Evolutionary conservation across 2,113 vertebrate species (phyloP).

Genomic region (Phalacrocorax carbo): DNA sequence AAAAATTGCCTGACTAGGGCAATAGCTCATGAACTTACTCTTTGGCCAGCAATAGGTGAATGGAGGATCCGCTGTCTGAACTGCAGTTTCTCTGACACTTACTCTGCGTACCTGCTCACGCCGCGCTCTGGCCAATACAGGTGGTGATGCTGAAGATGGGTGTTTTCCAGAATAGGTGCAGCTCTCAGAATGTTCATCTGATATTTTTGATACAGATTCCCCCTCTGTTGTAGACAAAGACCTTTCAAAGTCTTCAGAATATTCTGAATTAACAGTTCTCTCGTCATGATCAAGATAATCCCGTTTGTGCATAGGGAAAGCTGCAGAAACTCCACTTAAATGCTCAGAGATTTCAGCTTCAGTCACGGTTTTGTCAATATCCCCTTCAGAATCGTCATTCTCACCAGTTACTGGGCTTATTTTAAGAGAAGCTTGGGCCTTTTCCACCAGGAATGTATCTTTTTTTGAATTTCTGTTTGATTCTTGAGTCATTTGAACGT

Average conservation of each 20-base stretch:
- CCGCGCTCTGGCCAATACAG: accelerated
- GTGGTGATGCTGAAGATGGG: accelerated
- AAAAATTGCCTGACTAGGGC: neutral
- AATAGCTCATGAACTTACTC: slow-evolving; percentile 63
- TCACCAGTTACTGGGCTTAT: neutral
- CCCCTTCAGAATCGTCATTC: neutral
- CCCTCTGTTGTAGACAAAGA: neutral
- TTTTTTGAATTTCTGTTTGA: neutral
- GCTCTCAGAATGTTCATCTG: neutral
- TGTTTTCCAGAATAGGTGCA: accelerated
- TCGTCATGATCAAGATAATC: neutral
- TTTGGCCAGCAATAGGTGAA: slow-evolving; percentile 52
- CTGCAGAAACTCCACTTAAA: slow-evolving; percentile 38
- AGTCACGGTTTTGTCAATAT: neutral
- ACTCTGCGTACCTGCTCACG: neutral
- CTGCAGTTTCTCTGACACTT: slow-evolving; percentile 71
- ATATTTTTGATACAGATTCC: neutral
- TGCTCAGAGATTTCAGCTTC: slow-evolving; percentile 75
- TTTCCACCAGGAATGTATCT: neutral
- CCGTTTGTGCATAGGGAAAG: neutral
- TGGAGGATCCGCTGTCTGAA: slow-evolving; percentile 75
- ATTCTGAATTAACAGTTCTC: neutral
- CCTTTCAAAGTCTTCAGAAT: slow-evolving; percentile 71
- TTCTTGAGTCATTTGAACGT: neutral
- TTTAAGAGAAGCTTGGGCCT: neutral